Conservation (phyloP, 2,113 vertebrate genomes). For the Takifugu flavidus region DNA sequence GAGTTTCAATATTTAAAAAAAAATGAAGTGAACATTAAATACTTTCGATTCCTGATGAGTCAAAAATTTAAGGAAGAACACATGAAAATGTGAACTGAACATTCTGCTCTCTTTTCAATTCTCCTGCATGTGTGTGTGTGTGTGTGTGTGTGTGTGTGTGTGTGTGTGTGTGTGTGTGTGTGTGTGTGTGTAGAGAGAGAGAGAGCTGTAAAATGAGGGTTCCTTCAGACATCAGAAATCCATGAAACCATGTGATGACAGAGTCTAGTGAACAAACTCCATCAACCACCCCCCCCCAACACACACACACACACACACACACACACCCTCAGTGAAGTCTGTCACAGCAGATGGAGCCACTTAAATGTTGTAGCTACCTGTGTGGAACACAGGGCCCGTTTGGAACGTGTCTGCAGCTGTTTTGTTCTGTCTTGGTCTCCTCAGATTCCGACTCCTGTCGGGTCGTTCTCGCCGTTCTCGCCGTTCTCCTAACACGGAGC, state of each 20-base stretch:
- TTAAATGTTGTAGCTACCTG: conserved; percentile 53
- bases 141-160: neutral
- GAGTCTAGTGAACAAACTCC: conserved; percentile 56
- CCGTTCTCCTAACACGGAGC: no score
- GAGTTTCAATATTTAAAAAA: no score
- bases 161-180: neutral
- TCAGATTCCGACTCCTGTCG: neutral
- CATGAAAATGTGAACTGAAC: no score
- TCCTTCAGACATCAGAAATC: conserved; percentile 52
- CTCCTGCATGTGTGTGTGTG: no score
- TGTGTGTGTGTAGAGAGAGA: conserved; percentile 51
- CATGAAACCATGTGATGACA: conserved; percentile 62
- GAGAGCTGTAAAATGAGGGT: conserved; percentile 60
- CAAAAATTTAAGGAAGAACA: no score
- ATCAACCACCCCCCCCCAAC: conserved; percentile 34
- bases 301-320: conserved; percentile 15
- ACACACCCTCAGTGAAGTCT: conserved; percentile 37
- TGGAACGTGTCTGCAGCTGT: conserved; percentile 20
- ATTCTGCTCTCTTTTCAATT: no score
- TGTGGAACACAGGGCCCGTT: conserved; percentile 33
- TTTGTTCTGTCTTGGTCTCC: conserved; percentile 7
- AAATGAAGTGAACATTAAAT: no score
- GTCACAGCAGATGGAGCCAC: conserved; percentile 56
- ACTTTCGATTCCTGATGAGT: no score
- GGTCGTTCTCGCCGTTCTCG: neutral